These are phyloP conservation scores for Sebastiscus albofasciatus DNA, from an alignment of 2,797 vertebrate species.

Conservation along the genomic window DNA sequence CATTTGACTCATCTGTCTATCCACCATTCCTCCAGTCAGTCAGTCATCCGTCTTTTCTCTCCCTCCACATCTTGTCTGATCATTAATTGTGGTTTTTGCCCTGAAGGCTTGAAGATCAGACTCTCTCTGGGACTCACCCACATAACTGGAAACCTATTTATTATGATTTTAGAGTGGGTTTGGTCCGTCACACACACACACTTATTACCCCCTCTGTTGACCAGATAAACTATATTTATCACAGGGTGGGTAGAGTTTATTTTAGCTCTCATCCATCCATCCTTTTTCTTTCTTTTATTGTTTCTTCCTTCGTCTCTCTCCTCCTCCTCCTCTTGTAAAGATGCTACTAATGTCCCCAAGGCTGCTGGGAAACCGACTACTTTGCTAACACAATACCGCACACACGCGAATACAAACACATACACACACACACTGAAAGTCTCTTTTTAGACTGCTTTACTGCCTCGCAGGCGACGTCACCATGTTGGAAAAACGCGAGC, in stretches of 20 bases:
- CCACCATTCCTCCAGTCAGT: no score
- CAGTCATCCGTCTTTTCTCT: neutral
- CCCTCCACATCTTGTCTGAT: constrained; percentile 3
- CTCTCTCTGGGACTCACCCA: no score
- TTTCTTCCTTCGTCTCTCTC: neutral
- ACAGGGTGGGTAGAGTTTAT: constrained; percentile 3
- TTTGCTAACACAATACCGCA: constrained; percentile 52
- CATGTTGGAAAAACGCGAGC: neutral
- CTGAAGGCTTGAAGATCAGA: constrained; percentile 9
- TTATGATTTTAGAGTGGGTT: neutral
- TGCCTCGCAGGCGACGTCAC: constrained; percentile 22
- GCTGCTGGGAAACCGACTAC: constrained; percentile 37
- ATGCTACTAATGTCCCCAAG: constrained; percentile 43
- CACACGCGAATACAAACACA: neutral
- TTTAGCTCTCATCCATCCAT: neutral
- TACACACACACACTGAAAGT: constrained; percentile 12
- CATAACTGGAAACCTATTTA: no score
- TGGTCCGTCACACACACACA: neutral
- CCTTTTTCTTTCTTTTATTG: neutral
- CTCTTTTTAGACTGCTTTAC: constrained; percentile 24
- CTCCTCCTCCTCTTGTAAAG: constrained; percentile 29
- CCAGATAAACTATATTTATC: constrained; percentile 15
- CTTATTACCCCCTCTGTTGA: neutral
- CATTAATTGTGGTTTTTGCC: constrained; percentile 32
- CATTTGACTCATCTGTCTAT: no score